These are phyloP conservation scores for Eupristina koningsbergeri DNA, from an alignment of 1,140 invertebrate genomes.

Conservation along the genomic window DNA sequence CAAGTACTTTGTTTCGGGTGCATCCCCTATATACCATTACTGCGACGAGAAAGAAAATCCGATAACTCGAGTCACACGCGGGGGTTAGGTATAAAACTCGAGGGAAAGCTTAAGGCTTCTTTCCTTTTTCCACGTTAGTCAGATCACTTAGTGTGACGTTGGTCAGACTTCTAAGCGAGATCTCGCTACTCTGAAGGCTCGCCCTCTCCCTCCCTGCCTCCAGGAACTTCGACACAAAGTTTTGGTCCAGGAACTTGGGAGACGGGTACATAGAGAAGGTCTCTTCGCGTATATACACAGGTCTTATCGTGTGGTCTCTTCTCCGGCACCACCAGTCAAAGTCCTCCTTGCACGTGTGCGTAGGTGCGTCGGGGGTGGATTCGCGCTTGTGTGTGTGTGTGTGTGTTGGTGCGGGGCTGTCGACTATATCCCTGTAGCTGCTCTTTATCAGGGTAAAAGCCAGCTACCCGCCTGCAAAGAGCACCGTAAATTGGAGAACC, in stretches of 20 bases:
- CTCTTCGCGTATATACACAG: neutral
- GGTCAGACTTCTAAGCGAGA: slow-evolving; percentile 12
- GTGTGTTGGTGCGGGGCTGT: neutral
- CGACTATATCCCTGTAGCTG: slow-evolving; percentile 12
- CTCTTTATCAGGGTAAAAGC: slow-evolving; percentile 31
- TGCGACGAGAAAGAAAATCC: neutral
- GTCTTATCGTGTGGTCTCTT: slow-evolving; percentile 24
- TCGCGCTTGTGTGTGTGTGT: neutral
- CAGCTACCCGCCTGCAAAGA: slow-evolving; percentile 5
- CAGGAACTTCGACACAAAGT: slow-evolving; percentile 7
- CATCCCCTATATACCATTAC: neutral
- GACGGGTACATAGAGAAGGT: neutral
- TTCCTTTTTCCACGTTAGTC: slow-evolving; percentile 24
- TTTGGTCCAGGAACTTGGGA: slow-evolving; percentile 19
- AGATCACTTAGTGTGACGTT: slow-evolving; percentile 40
- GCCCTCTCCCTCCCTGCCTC: neutral
- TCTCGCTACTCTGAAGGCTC: neutral
- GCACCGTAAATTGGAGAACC: slow-evolving; percentile 57
- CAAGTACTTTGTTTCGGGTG: neutral
- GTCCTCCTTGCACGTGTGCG: neutral
- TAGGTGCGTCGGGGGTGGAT: neutral
- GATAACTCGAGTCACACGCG: neutral
- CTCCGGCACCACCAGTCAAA: neutral
- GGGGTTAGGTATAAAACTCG: neutral
- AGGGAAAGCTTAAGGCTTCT: neutral